Conservation (phyloP, 2,113 vertebrate genomes). For the Herpetotheres cachinnans region DNA sequence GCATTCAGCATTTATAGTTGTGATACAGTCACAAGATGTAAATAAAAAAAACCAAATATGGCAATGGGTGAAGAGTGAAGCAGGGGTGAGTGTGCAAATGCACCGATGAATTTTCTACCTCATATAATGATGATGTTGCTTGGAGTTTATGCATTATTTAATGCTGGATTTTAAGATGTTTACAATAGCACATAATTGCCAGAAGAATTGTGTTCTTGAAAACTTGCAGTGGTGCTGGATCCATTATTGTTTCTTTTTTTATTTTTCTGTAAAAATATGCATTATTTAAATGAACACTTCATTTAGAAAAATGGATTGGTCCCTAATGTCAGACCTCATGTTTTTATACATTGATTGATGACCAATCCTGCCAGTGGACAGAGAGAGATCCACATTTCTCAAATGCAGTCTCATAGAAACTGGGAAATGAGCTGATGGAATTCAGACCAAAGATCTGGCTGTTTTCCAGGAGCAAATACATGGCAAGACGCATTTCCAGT, state of each 20-base stretch:
- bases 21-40: background rate
- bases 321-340: background rate
- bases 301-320: background rate
- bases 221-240: background rate
- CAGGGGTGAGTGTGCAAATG: background rate
- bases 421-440: slow-evolving; percentile 72
- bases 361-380: background rate
- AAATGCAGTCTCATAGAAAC: slow-evolving; percentile 68
- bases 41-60: background rate
- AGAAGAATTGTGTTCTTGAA: background rate
- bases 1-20: background rate
- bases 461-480: slow-evolving; percentile 57
- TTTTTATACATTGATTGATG: background rate
- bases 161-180: background rate
- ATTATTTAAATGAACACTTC: background rate
- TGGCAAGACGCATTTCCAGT: background rate
- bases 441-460: slow-evolving; percentile 69
- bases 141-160: background rate
- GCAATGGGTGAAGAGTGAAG: background rate
- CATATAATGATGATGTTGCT: background rate
- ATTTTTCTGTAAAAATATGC: background rate
- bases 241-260: background rate
- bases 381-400: slow-evolving; percentile 28
- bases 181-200: background rate
- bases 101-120: background rate